These are phyloP conservation scores for Lochmaea crataegi DNA, from an alignment of 2,888 invertebrate genomes.

Conservation along the genomic window DNA sequence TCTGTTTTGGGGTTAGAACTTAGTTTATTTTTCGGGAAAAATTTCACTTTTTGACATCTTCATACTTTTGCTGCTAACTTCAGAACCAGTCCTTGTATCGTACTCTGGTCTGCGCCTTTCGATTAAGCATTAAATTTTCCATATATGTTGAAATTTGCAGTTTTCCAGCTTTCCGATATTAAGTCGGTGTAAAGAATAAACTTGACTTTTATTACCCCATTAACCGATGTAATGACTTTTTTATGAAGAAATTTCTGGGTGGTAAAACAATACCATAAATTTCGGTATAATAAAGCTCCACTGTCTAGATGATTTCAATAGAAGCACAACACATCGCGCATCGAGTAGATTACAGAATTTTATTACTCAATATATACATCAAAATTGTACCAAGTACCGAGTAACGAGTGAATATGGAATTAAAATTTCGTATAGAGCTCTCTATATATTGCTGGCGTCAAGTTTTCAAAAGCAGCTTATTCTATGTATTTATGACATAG, in stretches of 20 bases:
- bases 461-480: background rate
- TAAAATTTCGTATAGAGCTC: too few species aligned
- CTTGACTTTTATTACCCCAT: background rate
- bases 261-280: conserved; percentile 1
- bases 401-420: background rate
- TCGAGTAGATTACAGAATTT: conserved; percentile 3
- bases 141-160: too few species aligned
- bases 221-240: background rate
- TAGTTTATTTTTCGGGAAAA: too few species aligned
- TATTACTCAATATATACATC: background rate
- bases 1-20: too few species aligned
- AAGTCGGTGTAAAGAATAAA: background rate
- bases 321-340: background rate
- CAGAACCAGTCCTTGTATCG: too few species aligned
- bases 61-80: too few species aligned
- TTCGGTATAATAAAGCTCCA: background rate
- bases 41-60: too few species aligned
- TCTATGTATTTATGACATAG: background rate
- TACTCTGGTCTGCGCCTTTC: too few species aligned
- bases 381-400: background rate
- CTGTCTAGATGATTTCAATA: background rate
- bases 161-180: too few species aligned
- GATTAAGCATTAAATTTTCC: too few species aligned
- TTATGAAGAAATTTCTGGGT: background rate
- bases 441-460: background rate